These are phyloP conservation scores for Amphiprion clarkii DNA, from an alignment of 2,797 vertebrate genomes.

Conservation along the genomic window DNA sequence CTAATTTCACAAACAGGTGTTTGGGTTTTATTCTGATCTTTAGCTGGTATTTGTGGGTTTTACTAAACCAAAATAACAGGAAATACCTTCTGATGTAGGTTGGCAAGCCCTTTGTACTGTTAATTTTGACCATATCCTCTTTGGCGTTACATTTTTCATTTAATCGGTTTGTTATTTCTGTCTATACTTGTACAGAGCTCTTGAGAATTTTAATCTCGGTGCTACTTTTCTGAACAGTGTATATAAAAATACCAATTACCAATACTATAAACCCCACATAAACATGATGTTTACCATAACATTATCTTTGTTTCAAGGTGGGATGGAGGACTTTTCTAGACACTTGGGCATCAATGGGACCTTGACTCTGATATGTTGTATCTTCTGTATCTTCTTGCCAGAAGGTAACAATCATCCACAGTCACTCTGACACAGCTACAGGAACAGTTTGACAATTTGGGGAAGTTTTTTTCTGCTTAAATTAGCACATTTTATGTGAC, in stretches of 20 bases:
- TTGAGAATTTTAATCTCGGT: background rate
- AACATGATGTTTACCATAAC: background rate
- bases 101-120: too few species aligned
- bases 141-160: too few species aligned
- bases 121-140: too few species aligned
- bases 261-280: background rate
- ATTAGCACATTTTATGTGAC: too few species aligned
- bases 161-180: too few species aligned
- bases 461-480: background rate
- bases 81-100: background rate
- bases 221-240: background rate
- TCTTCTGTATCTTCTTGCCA: conserved; percentile 44
- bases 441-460: background rate
- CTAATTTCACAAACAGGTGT: background rate
- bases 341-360: conserved; percentile 16
- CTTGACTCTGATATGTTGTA: conserved; percentile 38
- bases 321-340: conserved; percentile 39
- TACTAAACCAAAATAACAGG: too few species aligned
- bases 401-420: conserved; percentile 54
- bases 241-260: background rate
- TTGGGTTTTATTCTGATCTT: background rate
- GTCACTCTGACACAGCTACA: background rate
- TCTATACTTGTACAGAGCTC: background rate
- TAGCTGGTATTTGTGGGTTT: background rate
- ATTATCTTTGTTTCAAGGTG: conserved; percentile 40